Base-by-base conservation (phyloP, 2,797 vertebrate genomes). In the Sebastiscus albofasciatus region DNA sequence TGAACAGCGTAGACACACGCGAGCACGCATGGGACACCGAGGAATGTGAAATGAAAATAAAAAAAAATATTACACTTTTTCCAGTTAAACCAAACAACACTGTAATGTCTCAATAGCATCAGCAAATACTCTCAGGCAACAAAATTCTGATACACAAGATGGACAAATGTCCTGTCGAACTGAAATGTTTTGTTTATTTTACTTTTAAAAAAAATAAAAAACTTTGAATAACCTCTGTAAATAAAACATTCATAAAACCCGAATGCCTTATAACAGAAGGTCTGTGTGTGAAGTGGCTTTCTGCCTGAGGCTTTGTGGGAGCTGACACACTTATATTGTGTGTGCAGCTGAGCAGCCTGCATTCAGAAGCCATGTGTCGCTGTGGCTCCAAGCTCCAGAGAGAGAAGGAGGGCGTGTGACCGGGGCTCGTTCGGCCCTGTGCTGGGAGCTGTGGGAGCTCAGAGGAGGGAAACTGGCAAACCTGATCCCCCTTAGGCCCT, bases 301-400 rank as follows among this genome's bases (percentile, higher is more conserved):
- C 13, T 42, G 39, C 39, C 39, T 14, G 76, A 54, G 87, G 84
- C 89, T 89, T 89, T 92, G 89, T 91, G 87, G 58, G 84, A 83
- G 81, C 81, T 75, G 93, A 95, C 95, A 96, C 95, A 93, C 94
- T 93, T 94, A 93, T 75, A 89, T 95, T 96, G 93, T 95, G 81
- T 54, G 62, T 1, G 56, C 56, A 81, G 91, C 90, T 84, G 87
- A 92, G 90, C 82, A n/a, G 79, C 82, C 85, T 88, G 93, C 93
- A 93, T 93, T 84, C 82, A 90, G 72, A 91, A 95, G 93, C 92
- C 80, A 84, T 94, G 94, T 93, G 94, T 90, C 87, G 14, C 85
- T 8, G 76, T 72, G 92, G 88, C 93, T 95, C 94, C 93, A 90
- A 94, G 92, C 91, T 86, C 80, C 85, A 65, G 59, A 80, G 78